Evolutionary conservation across 1,140 invertebrate species (phyloP), one percentile per base, ranked within the genome.

Genomic region (Drosophila subpulchrella): DNA sequence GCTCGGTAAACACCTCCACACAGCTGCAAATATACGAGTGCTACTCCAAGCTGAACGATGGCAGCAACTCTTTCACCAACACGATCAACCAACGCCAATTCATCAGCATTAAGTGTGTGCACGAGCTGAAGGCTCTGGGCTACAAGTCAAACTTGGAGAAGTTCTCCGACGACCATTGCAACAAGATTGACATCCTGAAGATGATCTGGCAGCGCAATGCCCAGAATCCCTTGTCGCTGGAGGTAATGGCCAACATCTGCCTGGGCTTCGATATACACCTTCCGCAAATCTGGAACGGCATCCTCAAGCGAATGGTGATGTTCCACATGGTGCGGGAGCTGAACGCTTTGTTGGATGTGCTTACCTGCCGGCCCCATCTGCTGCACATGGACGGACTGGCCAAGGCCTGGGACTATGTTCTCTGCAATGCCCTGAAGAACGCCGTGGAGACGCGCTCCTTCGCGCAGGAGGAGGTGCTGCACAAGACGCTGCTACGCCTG

Each of bases 1-100:
- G 90, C 0, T 63, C 75, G 1, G 68, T 79, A 13, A 92, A 91
- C 57, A 91, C 91, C n/a, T 81, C 79, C 0, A 89, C 90, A 0
- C 92, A 92, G 54, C 59, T 92, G 17, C 92, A 92, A 55, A 81
- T 92, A 76, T 92, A 90, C 46, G 92, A 92, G 66, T 92, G 92
- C 41, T 91, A 90, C 30, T 86, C 81, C 1, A 92, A 92, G 56
- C 71, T 92, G 0, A 84, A 92, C 17, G 90, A 92, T 55, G 92
- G 91, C 24, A 88, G 81, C 41, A 80, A 61, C 53, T 81, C 78
- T 0, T 92, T 91, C 8, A 76, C 75, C n/a, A 78, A 85, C 51
- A 78, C 86, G 1, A 72, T 92, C 4, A 90, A 57, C 44, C 91
- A 92, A 46, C 68, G 78, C 7, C 77, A 92, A 48, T 92, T 92